Base-by-base conservation (phyloP, 2,888 invertebrate species). In the Megalurothrips usitatus region DNA sequence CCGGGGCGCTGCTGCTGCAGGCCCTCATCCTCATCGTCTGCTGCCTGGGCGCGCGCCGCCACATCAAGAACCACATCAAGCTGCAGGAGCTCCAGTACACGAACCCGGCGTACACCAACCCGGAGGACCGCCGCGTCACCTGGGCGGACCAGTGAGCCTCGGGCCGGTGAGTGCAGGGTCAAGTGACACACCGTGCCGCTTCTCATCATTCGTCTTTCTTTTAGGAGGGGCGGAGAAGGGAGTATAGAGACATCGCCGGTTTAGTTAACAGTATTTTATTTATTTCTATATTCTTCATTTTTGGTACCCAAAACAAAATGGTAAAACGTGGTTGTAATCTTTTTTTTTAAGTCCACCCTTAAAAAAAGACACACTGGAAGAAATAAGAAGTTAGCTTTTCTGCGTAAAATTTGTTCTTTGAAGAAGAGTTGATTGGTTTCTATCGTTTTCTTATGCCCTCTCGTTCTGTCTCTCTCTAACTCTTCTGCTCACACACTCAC, bases 1-100 rank as follows among this genome's bases (percentile, higher is more conserved):
- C 84, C 26, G 84, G 84, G 19, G 84, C 84, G 83, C 80, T 85
- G 79, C 81, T 84, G n/a, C 80, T 85, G 26, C 86, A 86, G 81
- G 83, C 84, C 78, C 19, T 84, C 23, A 82, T 86, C 17, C 81
- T 85, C 58, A 81, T 85, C 26, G 83, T 83, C 26, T 85, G 84
- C 82, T 85, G 85, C 83, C 83, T 83, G 80, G 83, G 84, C 19
- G 81, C 84, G 28, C 82, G 83, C 11, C 82, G 83, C 11, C 82
- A 82, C 23, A 81, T 80, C n/a, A 81, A 82, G 78, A 81, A 82
- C 75, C 83, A 84, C 80, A 75, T 34, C 43, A 68, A 80, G 68
- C 28, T 80, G 19, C 63, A 80, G 47, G 82, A 83, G 34, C 52
- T 78, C 28, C 79, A 79, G 26, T 83, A 83, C 81, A 83, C 83